Evolutionary conservation across 2,797 vertebrate species (phyloP).

Genomic region (Scleropages formosus): DNA sequence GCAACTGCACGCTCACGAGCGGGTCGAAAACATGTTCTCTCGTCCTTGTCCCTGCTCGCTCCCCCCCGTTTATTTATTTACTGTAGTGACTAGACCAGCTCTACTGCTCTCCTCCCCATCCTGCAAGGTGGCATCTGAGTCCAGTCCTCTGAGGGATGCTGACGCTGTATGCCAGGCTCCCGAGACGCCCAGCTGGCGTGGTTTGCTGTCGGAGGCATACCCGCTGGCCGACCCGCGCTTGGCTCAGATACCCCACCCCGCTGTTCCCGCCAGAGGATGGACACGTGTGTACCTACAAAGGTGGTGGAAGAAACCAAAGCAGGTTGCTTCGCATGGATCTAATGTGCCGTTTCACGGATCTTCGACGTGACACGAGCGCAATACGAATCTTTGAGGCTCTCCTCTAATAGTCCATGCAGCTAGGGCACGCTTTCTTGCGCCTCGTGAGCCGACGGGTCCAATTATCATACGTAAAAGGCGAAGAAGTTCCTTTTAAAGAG

Average conservation of each 20-base stretch:
- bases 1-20: neutral
- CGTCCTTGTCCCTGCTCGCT: neutral
- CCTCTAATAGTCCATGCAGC: neutral
- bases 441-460: neutral
- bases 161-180: constrained; percentile 15
- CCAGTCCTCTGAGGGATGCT: neutral
- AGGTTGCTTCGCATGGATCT: neutral
- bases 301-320: no score
- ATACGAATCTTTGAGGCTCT: neutral
- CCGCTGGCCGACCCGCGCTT: constrained; percentile 27
- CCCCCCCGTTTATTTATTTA: neutral
- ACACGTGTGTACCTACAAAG: no score
- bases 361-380: neutral
- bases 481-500: constrained; percentile 1
- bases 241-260: neutral
- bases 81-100: neutral
- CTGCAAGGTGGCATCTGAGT: neutral
- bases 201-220: constrained; percentile 19
- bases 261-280: constrained; percentile 9
- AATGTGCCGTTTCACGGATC: neutral
- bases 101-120: neutral
- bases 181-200: constrained; percentile 31
- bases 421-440: neutral
- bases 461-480: neutral
- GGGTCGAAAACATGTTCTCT: neutral